phyloP scores from a whole-genome alignment of 2,113 vertebrate genomes.

The Gadus macrocephalus region DNA sequence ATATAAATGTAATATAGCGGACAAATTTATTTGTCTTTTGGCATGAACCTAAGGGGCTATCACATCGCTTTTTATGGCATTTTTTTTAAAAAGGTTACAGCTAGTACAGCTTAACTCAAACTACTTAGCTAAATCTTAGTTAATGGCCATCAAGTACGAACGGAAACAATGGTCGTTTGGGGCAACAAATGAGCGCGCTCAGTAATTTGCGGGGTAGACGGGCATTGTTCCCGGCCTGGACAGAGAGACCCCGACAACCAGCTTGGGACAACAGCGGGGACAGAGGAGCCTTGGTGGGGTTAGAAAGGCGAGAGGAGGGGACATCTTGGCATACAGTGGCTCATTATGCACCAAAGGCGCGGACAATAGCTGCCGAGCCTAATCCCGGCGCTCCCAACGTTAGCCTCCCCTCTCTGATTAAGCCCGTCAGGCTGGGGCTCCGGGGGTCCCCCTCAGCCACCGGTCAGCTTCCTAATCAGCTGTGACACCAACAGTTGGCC shows the following conservation, averaged over 20 bases:
- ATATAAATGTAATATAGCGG: too few species aligned
- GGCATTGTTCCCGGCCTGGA: neutral
- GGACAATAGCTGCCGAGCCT: conserved; percentile 45
- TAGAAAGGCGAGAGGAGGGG: neutral
- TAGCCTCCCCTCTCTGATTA: conserved; percentile 37
- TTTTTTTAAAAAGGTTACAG: too few species aligned
- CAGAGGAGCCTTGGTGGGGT: neutral
- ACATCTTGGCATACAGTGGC: conserved; percentile 32
- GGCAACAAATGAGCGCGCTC: neutral
- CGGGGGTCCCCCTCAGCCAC: conserved; percentile 17
- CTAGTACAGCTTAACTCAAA: too few species aligned
- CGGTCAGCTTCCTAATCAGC: conserved; percentile 56
- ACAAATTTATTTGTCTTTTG: too few species aligned
- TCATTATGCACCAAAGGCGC: conserved; percentile 31
- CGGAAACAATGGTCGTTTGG: neutral
- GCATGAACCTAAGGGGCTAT: too few species aligned
- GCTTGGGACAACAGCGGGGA: neutral
- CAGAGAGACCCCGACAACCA: neutral
- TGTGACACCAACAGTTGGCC: conserved; percentile 42
- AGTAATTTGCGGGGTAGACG: neutral
- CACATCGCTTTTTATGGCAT: too few species aligned
- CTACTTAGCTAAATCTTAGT: neutral
- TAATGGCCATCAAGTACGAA: neutral
- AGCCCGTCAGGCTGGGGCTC: conserved; percentile 43
- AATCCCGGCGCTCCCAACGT: conserved; percentile 24